Evolutionary conservation across 2,797 vertebrate species (phyloP).

Genomic region (Macropus fuliginosus): DNA sequence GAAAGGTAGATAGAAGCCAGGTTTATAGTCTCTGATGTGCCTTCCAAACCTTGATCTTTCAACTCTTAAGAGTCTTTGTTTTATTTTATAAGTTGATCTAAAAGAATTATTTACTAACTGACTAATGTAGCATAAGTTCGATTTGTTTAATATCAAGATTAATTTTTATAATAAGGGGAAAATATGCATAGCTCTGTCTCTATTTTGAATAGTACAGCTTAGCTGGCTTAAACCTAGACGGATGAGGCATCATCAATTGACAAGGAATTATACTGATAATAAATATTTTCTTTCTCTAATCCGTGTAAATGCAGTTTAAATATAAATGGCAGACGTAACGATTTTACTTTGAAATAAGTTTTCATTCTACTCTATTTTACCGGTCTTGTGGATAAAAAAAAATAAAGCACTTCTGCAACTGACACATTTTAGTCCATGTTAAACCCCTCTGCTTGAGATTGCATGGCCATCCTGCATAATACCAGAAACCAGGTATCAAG

Average conservation of each 20-base stretch:
- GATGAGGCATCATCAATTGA: background rate
- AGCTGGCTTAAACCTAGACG: background rate
- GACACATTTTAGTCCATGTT: background rate
- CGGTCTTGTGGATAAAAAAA: background rate
- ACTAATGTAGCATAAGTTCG: background rate
- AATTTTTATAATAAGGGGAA: background rate
- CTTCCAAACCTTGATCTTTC: background rate
- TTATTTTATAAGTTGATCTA: background rate
- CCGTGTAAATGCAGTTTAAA: background rate
- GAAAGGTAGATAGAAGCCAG: background rate
- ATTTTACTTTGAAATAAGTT: background rate
- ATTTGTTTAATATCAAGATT: background rate
- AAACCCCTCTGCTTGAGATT: background rate
- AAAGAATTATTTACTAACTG: background rate
- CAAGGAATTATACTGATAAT: background rate
- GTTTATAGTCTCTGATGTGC: background rate
- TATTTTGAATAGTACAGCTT: background rate
- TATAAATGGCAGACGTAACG: background rate
- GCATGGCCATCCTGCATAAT: background rate
- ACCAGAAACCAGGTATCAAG: background rate
- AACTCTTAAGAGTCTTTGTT: background rate
- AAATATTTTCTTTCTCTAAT: background rate
- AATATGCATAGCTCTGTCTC: background rate
- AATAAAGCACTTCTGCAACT: background rate
- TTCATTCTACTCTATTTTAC: background rate